A percentile compares a stretch with the other conserved stretches of the same genome.
phyloP scores from a whole-genome alignment of 2,797 vertebrate genomes.

The Pantherophis vulpinus region DNA sequence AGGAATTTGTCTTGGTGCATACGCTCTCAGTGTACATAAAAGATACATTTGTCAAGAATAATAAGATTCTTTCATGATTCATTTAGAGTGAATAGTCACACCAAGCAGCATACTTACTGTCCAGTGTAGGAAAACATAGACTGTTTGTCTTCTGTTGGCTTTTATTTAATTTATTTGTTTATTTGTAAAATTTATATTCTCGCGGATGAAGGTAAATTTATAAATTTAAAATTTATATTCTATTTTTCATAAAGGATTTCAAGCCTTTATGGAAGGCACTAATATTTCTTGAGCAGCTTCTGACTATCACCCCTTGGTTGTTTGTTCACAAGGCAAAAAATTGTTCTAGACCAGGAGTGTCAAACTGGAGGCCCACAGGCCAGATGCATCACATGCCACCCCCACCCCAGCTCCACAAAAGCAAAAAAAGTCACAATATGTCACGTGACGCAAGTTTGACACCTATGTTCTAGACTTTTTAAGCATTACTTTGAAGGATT shows the following conservation, averaged over 20 bases:
- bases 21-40: too few species aligned
- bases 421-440: too few species aligned
- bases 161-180: background rate
- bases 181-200: background rate
- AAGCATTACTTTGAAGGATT: background rate
- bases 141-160: background rate
- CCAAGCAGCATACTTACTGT: background rate
- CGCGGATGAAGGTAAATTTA: background rate
- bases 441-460: rapidly evolving
- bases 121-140: background rate
- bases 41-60: too few species aligned
- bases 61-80: too few species aligned
- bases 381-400: too few species aligned
- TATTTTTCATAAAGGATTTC: background rate
- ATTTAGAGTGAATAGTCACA: background rate
- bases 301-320: background rate
- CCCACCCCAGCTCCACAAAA: too few species aligned
- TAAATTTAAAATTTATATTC: background rate
- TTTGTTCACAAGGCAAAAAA: background rate
- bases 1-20: too few species aligned
- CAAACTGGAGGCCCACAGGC: too few species aligned
- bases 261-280: background rate
- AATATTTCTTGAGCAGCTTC: background rate
- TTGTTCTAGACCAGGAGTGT: too few species aligned
- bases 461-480: background rate